Evolutionary conservation across 30 jellyfish, hydroid and myxozoan genomes (phyloP).

Genomic region (Pelagia noctiluca): DNA sequence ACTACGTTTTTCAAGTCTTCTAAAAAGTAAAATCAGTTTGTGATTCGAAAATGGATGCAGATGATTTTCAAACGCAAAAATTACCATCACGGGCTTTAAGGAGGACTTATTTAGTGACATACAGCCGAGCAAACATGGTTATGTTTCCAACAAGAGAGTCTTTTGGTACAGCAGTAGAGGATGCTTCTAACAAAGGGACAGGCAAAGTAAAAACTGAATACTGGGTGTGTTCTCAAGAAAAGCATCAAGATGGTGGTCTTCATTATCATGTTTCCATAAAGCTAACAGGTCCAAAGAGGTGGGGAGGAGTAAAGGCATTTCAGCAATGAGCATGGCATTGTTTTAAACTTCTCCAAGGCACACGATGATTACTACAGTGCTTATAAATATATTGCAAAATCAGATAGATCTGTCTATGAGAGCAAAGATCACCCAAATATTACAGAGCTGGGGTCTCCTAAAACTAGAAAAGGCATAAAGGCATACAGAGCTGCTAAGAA

Average conservation of each 20-base stretch:
- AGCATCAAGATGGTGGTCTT: conserved; percentile 25
- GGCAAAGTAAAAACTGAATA: conserved; percentile 23
- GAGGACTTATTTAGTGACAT: neutral
- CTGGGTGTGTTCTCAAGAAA: conserved; percentile 26
- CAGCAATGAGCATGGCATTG: neutral
- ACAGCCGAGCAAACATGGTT: neutral
- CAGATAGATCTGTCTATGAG: conserved; percentile 5
- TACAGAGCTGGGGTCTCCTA: conserved; percentile 40
- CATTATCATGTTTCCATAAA: conserved; percentile 36
- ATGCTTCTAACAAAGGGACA: conserved; percentile 14
- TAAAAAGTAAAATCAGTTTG: no score
- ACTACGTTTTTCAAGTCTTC: no score
- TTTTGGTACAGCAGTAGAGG: conserved; percentile 22
- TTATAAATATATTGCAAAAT: conserved; percentile 8
- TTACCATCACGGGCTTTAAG: no score
- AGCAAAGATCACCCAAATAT: conserved; percentile 45
- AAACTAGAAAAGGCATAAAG: conserved; percentile 24
- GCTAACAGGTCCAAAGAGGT: conserved; percentile 37
- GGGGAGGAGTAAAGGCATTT: conserved; percentile 9
- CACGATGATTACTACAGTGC: conserved; percentile 36
- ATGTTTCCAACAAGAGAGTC: conserved; percentile 36
- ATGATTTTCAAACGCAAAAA: no score
- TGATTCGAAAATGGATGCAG: no score
- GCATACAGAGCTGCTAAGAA: conserved; percentile 27
- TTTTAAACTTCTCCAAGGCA: conserved; percentile 18